Evolutionary conservation across 2,113 vertebrate species (phyloP).

Genomic region (Cichladusa arquata): DNA sequence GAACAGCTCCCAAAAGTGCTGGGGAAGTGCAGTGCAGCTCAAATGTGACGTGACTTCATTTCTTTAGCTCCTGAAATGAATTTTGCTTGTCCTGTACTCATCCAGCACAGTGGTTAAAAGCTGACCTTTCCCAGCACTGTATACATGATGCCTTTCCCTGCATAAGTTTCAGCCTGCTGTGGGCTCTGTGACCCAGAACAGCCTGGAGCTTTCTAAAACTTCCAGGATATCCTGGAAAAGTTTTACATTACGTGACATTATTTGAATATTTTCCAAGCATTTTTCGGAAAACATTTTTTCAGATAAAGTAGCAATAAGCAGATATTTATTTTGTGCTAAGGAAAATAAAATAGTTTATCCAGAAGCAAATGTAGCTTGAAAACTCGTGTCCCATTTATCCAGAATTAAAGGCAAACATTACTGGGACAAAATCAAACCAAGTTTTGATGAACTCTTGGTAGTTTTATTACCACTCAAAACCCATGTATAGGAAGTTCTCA

Average conservation of each 20-base stretch:
- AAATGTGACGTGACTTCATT: background rate
- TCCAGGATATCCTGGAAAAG: background rate
- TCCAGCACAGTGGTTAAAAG: background rate
- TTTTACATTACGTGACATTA: background rate
- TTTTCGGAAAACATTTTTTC: background rate
- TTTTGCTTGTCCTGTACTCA: background rate
- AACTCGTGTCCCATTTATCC: background rate
- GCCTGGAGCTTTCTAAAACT: background rate
- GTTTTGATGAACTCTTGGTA: background rate
- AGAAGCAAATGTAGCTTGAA: background rate
- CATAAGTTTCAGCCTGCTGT: background rate
- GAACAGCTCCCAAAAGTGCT: background rate
- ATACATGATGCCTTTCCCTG: background rate
- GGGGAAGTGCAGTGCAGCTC: background rate
- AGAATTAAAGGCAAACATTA: background rate
- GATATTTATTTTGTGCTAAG: background rate
- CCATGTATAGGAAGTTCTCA: accelerated
- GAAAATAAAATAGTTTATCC: background rate
- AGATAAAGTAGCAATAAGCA: background rate
- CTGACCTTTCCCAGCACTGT: background rate
- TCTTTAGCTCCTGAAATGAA: background rate
- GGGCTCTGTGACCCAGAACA: background rate
- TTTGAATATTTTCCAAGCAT: background rate
- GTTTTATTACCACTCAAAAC: background rate
- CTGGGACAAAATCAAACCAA: background rate